Percentiles rank a stretch among this genome's conserved stretches.
These are phyloP conservation scores for Agrochola macilenta DNA, from an alignment of 2,888 invertebrate genomes.

Conservation along the genomic window DNA sequence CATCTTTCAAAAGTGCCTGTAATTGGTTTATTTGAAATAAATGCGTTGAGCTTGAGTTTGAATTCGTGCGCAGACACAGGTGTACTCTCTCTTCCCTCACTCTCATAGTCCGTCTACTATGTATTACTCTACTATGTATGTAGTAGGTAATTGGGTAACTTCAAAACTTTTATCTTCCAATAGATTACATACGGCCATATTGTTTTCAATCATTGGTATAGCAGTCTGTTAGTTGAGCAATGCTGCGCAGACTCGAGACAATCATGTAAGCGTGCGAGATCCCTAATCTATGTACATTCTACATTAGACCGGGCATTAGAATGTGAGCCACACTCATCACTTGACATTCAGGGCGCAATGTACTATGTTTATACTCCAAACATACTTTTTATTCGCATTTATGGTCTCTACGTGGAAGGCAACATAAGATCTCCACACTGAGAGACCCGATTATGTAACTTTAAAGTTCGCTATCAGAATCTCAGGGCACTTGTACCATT, in stretches of 20 bases:
- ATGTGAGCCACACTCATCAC: conserved; percentile 47
- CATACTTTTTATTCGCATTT: conserved; percentile 64
- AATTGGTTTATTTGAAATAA: no score
- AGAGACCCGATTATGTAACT: conserved; percentile 39
- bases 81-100: no score
- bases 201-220: background rate
- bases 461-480: conserved; percentile 47
- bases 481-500: conserved; percentile 3
- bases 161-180: background rate
- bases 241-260: background rate
- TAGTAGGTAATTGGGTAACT: no score
- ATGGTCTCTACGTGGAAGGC: conserved; percentile 58
- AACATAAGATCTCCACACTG: conserved; percentile 20
- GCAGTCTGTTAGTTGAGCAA: background rate
- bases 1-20: no score
- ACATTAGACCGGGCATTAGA: conserved; percentile 39
- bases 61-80: no score
- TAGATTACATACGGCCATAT: background rate
- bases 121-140: no score
- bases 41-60: no score
- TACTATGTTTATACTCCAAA: conserved; percentile 54
- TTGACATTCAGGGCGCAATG: conserved; percentile 56
- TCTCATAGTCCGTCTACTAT: no score
- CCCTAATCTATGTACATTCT: conserved; percentile 43
- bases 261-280: conserved; percentile 32